Evolutionary conservation across 2,888 invertebrate genomes (phyloP).

Genomic region (Thecocarcelia acutangulata): DNA sequence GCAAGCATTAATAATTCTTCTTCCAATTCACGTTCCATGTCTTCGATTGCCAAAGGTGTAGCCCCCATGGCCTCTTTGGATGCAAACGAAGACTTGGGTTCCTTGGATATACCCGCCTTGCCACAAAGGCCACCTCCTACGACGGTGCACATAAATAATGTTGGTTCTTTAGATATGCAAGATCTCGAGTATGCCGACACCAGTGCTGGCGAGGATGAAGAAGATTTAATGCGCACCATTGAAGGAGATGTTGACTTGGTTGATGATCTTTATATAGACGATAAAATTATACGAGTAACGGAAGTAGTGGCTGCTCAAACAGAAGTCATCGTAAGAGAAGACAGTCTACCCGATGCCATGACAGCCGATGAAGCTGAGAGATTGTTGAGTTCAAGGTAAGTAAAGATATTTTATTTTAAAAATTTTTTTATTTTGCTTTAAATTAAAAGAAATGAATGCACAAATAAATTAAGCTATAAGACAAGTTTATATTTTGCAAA

Average conservation of each 20-base stretch:
- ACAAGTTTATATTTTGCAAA: not conserved
- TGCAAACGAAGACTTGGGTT: conserved; percentile 77
- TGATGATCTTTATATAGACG: conserved; percentile 68
- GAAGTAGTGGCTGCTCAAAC: conserved; percentile 40
- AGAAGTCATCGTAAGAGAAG: conserved; percentile 70
- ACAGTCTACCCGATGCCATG: conserved; percentile 84
- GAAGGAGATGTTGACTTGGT: conserved; percentile 80
- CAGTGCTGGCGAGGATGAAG: conserved; percentile 82
- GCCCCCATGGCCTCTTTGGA: conserved; percentile 79
- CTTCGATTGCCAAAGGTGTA: conserved; percentile 75
- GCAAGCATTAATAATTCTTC: conserved; percentile 68
- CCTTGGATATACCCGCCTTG: conserved; percentile 74
- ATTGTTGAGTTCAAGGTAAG: conserved; percentile 91
- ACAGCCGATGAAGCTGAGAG: conserved; percentile 94
- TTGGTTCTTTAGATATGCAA: conserved; percentile 83
- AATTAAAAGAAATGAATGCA: conserved; percentile 34
- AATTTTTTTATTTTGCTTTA: not conserved
- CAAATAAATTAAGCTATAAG: conserved; percentile 29
- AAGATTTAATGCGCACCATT: conserved; percentile 80
- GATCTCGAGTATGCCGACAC: conserved; percentile 84
- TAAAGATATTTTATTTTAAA: conserved; percentile 53
- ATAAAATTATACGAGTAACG: conserved; percentile 52
- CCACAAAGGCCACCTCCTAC: conserved; percentile 77
- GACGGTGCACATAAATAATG: conserved; percentile 60
- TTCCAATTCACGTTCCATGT: conserved; percentile 69